A percentile compares a stretch with the other conserved stretches of the same genome.
These are phyloP conservation scores for Nansenia antarctica DNA, from an alignment of 2,113 vertebrate genomes.

Conservation along the genomic window DNA sequence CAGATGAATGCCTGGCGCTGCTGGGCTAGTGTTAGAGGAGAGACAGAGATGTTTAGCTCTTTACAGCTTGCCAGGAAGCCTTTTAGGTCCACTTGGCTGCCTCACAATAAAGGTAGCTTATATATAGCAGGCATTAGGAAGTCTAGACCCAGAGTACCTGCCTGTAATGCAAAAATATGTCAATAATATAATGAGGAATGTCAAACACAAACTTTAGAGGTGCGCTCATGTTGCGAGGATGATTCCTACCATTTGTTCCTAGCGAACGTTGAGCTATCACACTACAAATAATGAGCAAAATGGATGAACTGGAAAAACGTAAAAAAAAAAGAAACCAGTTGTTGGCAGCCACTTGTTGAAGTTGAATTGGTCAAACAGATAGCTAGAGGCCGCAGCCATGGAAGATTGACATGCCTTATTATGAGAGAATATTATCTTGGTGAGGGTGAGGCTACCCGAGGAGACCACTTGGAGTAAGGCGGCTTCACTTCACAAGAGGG, in stretches of 20 bases:
- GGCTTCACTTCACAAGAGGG: constrained; percentile 33
- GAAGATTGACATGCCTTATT: constrained; percentile 17
- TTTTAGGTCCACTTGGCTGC: constrained; percentile 65
- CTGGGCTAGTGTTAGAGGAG: constrained; percentile 20
- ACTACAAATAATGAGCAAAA: background rate
- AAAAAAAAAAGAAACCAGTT: too few species aligned
- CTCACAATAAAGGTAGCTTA: constrained; percentile 13
- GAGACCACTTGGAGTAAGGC: constrained; percentile 47
- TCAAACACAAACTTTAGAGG: background rate
- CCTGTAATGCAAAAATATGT: constrained; percentile 24
- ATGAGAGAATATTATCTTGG: constrained; percentile 43
- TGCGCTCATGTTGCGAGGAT: background rate
- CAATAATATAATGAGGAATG: constrained; percentile 17
- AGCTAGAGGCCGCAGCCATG: constrained; percentile 9
- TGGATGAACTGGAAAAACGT: background rate
- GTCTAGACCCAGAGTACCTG: constrained; percentile 6
- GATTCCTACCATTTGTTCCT: too few species aligned
- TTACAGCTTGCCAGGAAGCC: constrained; percentile 70
- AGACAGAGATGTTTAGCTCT: constrained; percentile 50
- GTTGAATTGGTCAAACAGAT: constrained; percentile 18
- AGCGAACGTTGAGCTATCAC: too few species aligned
- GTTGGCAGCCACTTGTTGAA: too few species aligned
- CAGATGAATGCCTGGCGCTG: constrained; percentile 44
- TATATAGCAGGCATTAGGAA: background rate
- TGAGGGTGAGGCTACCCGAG: constrained; percentile 43